These are phyloP conservation scores for Ametastegia equiseti DNA, from an alignment of 2,888 invertebrate genomes.

Conservation along the genomic window DNA sequence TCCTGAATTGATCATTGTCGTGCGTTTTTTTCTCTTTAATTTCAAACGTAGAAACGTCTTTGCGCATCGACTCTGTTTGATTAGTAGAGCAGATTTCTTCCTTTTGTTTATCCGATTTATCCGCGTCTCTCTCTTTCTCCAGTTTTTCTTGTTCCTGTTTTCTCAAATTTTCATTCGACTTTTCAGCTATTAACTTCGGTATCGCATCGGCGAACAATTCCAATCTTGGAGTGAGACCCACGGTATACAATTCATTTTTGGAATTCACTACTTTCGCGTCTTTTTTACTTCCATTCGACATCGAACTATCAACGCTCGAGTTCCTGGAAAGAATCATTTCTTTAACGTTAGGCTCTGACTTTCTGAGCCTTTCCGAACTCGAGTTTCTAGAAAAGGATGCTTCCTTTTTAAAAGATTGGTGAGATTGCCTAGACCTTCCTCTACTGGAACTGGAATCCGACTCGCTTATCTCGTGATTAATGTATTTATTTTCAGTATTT, in stretches of 20 bases:
- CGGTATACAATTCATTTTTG: slow-evolving; percentile 68
- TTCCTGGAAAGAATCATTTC: slow-evolving; percentile 48
- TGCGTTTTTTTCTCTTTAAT: slow-evolving; percentile 48
- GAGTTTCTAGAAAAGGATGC: slow-evolving; percentile 33
- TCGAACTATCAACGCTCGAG: slow-evolving; percentile 55
- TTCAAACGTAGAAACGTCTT: not conserved
- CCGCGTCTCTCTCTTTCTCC: slow-evolving; percentile 49
- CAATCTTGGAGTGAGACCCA: slow-evolving; percentile 70
- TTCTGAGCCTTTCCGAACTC: slow-evolving; percentile 47
- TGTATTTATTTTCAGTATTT: slow-evolving; percentile 52
- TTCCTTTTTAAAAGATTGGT: slow-evolving; percentile 38
- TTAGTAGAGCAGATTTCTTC: not conserved
- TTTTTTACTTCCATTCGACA: slow-evolving; percentile 53
- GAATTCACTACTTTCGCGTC: slow-evolving; percentile 61
- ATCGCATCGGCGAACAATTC: slow-evolving; percentile 72
- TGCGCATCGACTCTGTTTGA: slow-evolving; percentile 18
- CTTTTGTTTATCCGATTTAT: slow-evolving; percentile 7
- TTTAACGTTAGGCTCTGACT: slow-evolving; percentile 49
- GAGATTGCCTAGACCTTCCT: slow-evolving; percentile 45
- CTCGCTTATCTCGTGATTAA: slow-evolving; percentile 62
- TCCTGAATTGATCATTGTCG: slow-evolving; percentile 24
- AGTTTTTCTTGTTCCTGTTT: slow-evolving; percentile 55
- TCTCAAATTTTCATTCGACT: slow-evolving; percentile 61
- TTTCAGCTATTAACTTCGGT: slow-evolving; percentile 72
- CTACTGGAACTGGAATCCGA: slow-evolving; percentile 57